Base-by-base conservation (phyloP, 2,888 invertebrate genomes). In the Agapostemon virescens region DNA sequence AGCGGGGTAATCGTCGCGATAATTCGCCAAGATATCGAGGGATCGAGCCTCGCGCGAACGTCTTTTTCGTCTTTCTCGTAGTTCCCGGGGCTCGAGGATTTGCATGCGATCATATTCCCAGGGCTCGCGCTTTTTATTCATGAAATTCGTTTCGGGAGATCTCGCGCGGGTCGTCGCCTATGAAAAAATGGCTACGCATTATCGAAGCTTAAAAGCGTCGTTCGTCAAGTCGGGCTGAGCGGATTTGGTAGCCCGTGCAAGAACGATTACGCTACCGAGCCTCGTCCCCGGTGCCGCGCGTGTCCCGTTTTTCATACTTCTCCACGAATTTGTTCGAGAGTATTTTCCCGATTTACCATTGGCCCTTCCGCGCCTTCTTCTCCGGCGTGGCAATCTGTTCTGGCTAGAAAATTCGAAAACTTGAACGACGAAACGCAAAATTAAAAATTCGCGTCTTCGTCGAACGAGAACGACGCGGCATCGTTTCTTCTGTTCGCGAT, bases 191-290 rank as follows among this genome's bases (percentile, higher is more conserved):
- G 79, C 45, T 15, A 81, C 73, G 78, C 79, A 84, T 84, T 84
- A 84, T 83, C 83, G 83, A 79, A 77, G 83, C 78, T 84, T 83
- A 81, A 81, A 81, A 78, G 83, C 72, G 81, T 74, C 81, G 81
- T 81, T 74, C 83, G 83, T 83, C 83, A 81, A 84, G 78, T 74
- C 72, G 42, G 72, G 71, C 52, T 77, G 79, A 83, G 81, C 81
- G 81, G 81, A 83, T 83, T 84, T 83, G 38, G 66, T 75, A 66
- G 66, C 67, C 81, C 63, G 71, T 73, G 84, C 74, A 69, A 79
- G 81, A 79, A 69, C 68, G 74, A 80, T 81, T 81, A 83, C 74
- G 30, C 68, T 42, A 55, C 68, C 52, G 33, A 72, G 1, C 73
- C 38, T 20, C 30, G 26, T 66, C 66, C 52, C 45, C 36, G 38